phyloP scores from a whole-genome alignment of 1,140 invertebrate species.

The Arion vulgaris region DNA sequence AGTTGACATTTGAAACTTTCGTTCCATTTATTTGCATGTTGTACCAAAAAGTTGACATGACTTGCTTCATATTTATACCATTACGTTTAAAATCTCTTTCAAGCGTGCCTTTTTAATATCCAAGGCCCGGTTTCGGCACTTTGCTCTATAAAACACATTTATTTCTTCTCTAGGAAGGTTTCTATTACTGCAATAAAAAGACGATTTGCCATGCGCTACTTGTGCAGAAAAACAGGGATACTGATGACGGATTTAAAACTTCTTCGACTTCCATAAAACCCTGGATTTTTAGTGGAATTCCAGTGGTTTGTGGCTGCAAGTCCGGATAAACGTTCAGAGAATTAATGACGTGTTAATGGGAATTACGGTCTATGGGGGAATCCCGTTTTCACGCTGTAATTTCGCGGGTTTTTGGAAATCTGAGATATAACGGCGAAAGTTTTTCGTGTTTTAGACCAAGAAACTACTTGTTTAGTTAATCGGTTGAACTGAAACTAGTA shows the following conservation, averaged over 20 bases:
- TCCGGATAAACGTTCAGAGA: not conserved
- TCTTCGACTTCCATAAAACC: not conserved
- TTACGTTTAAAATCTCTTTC: not conserved
- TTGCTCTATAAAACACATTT: not conserved
- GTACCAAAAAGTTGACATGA: not conserved
- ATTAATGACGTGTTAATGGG: not conserved
- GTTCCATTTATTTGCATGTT: no score
- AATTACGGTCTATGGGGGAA: not conserved
- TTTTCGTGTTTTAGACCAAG: not conserved
- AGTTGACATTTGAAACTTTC: no score
- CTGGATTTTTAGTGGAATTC: conserved; percentile 2
- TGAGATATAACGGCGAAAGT: not conserved
- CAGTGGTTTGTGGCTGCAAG: not conserved
- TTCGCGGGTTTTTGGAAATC: not conserved
- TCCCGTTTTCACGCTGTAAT: not conserved
- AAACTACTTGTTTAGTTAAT: not conserved
- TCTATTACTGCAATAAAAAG: not conserved
- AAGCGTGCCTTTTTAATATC: not conserved
- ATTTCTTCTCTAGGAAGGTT: not conserved
- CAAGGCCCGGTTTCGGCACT: not conserved
- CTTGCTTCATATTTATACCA: not conserved
- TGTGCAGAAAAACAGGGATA: not conserved
- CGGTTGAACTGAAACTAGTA: not conserved
- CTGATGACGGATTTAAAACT: not conserved
- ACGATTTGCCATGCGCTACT: not conserved